Evolutionary conservation across 2,888 invertebrate species (phyloP).

Genomic region (Acanthoscelides obtectus): DNA sequence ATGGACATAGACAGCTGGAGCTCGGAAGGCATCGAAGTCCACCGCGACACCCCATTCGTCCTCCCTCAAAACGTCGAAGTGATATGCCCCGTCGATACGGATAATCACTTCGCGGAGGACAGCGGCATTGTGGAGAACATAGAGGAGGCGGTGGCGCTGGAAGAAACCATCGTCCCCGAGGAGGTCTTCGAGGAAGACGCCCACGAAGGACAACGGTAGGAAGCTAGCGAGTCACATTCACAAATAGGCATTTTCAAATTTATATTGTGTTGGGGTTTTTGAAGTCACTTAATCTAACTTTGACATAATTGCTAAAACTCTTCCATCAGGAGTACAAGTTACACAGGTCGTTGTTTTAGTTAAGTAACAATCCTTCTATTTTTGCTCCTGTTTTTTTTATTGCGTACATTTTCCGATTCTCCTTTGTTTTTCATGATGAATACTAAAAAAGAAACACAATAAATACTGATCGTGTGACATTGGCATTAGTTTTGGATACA

Average conservation of each 20-base stretch:
- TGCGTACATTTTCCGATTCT: too few relatives aligned
- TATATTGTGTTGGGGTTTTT: too few relatives aligned
- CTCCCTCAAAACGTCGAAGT: background rate
- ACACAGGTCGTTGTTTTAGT: too few relatives aligned
- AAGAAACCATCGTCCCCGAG: constrained; percentile 12
- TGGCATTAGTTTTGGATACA: too few relatives aligned
- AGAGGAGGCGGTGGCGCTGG: constrained; percentile 17
- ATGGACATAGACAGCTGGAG: background rate
- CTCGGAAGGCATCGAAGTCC: background rate
- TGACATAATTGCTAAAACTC: too few relatives aligned
- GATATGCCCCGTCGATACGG: constrained; percentile 5
- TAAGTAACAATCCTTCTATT: too few relatives aligned
- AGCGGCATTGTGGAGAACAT: constrained; percentile 29
- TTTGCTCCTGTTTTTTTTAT: too few relatives aligned
- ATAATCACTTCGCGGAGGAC: constrained; percentile 26
- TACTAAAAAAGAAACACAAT: too few relatives aligned
- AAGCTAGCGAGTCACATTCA: background rate
- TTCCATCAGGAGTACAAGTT: too few relatives aligned
- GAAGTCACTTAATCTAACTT: too few relatives aligned
- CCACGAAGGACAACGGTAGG: background rate
- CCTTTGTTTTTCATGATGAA: too few relatives aligned
- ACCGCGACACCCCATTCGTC: background rate
- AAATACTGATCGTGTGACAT: too few relatives aligned
- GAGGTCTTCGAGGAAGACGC: constrained; percentile 15
- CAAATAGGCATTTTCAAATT: background rate